A percentile compares a stretch with the other conserved stretches of the same genome.
Evolutionary conservation across 2,888 invertebrate genomes (phyloP).

Genomic region (Aleiodes testaceus): DNA sequence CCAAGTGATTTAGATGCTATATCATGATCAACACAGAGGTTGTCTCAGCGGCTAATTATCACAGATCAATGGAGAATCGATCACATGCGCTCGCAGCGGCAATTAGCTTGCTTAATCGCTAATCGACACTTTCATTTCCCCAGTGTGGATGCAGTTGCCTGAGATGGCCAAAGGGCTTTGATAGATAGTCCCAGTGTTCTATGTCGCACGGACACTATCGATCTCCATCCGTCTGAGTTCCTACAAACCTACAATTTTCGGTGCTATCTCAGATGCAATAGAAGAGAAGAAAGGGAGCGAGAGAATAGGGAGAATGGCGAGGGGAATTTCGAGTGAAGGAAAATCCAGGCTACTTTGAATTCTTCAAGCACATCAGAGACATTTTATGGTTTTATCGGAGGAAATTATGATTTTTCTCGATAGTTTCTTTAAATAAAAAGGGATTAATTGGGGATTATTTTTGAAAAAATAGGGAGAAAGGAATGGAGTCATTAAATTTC

Average conservation of each 20-base stretch:
- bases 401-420: too few species aligned
- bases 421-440: too few species aligned
- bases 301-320: too few species aligned
- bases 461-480: too few species aligned
- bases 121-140: conserved; percentile 32
- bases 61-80: conserved; percentile 32
- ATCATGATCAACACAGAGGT: conserved; percentile 19
- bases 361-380: too few species aligned
- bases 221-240: conserved; percentile 4
- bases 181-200: conserved; percentile 25
- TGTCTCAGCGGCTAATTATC: conserved; percentile 17
- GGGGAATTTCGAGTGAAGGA: neutral
- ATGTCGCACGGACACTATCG: conserved; percentile 19
- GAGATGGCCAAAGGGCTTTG: conserved; percentile 27
- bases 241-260: conserved; percentile 3
- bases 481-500: too few species aligned
- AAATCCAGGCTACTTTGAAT: too few species aligned
- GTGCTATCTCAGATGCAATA: too few species aligned
- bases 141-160: neutral
- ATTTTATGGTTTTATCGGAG: too few species aligned
- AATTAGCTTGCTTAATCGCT: conserved; percentile 34
- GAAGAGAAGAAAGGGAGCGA: too few species aligned
- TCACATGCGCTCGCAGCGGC: neutral
- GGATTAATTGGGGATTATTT: too few species aligned
- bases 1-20: neutral